Conservation (phyloP, 2,797 vertebrate species). For the Enteromius viviparus region DNA sequence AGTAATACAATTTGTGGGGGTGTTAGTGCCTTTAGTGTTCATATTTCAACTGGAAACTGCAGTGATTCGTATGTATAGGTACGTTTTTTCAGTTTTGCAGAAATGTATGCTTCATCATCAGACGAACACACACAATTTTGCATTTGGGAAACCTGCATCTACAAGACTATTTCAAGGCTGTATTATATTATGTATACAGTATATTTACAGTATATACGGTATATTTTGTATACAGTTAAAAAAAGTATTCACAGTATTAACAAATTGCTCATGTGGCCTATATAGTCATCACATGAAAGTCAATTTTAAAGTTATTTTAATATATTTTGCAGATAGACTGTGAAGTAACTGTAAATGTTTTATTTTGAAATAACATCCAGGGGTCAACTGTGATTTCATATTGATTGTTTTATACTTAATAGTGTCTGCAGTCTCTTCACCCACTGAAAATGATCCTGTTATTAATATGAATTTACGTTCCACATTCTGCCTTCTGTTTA, state of each 20-base stretch:
- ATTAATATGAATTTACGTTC: conserved; percentile 16
- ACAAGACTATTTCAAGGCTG: neutral
- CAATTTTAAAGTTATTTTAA: neutral
- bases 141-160: neutral
- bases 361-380: neutral
- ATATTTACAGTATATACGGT: no score
- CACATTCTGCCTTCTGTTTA: conserved; percentile 10
- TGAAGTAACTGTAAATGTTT: neutral
- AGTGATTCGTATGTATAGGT: no score
- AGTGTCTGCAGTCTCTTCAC: neutral
- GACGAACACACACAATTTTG: neutral
- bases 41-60: no score
- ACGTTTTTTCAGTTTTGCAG: no score
- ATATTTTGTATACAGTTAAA: no score
- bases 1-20: no score
- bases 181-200: no score
- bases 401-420: neutral
- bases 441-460: neutral
- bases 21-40: no score
- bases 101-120: neutral
- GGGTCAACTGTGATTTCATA: neutral
- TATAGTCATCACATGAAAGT: neutral
- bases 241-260: neutral
- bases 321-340: neutral
- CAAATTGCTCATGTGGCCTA: neutral